Evolutionary conservation across 2,888 invertebrate genomes (phyloP), one percentile per base, ranked within the genome.

Genomic region (Torymus tubicola): DNA sequence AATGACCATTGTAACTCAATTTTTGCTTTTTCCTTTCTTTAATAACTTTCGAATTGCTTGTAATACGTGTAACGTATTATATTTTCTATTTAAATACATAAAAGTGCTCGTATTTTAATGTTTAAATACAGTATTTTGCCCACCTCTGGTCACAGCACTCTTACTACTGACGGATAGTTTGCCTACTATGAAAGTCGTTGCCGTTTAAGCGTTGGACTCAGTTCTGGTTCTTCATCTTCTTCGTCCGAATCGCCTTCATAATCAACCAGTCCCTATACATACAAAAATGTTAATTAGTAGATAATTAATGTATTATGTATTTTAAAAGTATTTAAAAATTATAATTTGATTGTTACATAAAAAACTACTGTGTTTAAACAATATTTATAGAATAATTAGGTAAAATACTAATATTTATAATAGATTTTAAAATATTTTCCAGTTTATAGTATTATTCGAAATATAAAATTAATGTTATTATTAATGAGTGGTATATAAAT

Each of bases 191-290:
- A 95, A 87, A 96, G 93, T 84, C 96, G 93, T 90, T 95, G 94
- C 89, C 96, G 93, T 91, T 96, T 96, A 83, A 94, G 93, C 87
- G 93, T 93, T 76, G 94, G 93, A 86, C 89, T 92, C 86, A 92
- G 92, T 73, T 93, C 93, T 58, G 92, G 91, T 83, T 95, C 95
- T 83, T 96, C 96, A 81, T 97, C 97, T 81, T 97, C 97, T 88
- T 98, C 98, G 88, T 99, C 98, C 0, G 98, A 98, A 92, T 99
- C 98, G 78, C 97, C 98, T 90, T 99, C 98, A 89, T 99, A 99
- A 91, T 99, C 99, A 83, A 99, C 99, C 88, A 99, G 93, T 86
- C 97, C 97, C 96, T 96, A 90, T 42, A 71, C 55, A 24, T 64
- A 72, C 42, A 21, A 68, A 61, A 14, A 63, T 63, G 24, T 31